Evolutionary conservation across 2,888 invertebrate genomes (phyloP), one percentile per base, ranked within the genome.

Genomic region (Acrocyrtus sp.): DNA sequence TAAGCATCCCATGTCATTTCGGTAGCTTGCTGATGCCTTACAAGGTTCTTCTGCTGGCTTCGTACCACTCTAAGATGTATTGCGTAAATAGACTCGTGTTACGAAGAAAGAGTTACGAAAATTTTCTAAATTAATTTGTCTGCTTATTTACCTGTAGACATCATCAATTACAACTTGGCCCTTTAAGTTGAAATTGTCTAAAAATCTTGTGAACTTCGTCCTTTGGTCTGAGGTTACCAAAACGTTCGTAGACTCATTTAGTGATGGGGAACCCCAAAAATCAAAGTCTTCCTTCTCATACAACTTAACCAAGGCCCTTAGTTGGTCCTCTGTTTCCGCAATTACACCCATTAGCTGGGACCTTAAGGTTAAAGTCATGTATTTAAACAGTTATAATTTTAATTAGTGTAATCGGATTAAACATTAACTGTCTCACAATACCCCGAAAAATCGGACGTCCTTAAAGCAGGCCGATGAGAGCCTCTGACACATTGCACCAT

Each of bases 141-240:
- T 41, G 10, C 45, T 43, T 22, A n/a, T 17, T 24, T 60, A 74
- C 74, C 65, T 60, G 50, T 70, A 65, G 1, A 75, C 61, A 56
- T 75, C 70, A 24, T 75, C 66, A 45, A 75, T 75, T 6, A 70
- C 51, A 45, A 75, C 70, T 24, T 61, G 60, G 21, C 65, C 65
- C 29, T 74, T 65, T 21, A 70, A 29, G 4, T 39, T 21, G 19
- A 70, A 75, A 19, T 45, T 50, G 1, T 70, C n/a, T 5, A 70
- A 22, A 62, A 56, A 66, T 10, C 54, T 56, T 1, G 27, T 29
- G 39, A 74, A 69, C 24, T 56, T 54, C 8, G 22, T 17, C 21
- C 70, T 39, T 47, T 75, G 85, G 73, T 89, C 88, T 1, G 92
- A 90, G 0, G 92, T 89, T 12, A 93, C 89, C 57, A 93, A 87